Base-by-base conservation (phyloP, 2,888 invertebrate species). In the Limenitis camilla region DNA sequence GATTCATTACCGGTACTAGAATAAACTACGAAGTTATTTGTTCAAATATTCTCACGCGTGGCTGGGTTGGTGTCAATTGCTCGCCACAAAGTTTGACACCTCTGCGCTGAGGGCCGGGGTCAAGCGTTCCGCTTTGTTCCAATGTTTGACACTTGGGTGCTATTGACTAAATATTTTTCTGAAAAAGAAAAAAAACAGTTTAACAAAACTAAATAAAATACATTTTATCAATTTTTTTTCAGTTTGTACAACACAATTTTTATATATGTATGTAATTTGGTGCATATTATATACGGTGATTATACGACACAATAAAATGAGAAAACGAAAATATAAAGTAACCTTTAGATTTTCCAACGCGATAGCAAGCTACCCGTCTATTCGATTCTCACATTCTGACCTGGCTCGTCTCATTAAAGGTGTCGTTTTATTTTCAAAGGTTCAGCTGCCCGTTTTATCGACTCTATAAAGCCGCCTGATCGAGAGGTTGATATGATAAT, bases 11-110 rank as follows among this genome's bases (percentile, higher is more conserved):
- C 72, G 69, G 75, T 68, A 74, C 80, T 76, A 80, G 79, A 79
- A 82, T 77, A 81, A 82, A 83, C 82, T 75, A 66, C 71, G 72
- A 72, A 72, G 75, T 72, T 82, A 76, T 81, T 84, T 86, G 82
- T 83, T 77, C 76, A 82, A 79, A 84, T 79, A 78, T 85, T 86
- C 84, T 84, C 86, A 86, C 85, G 84, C 79, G 76, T 76, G 72
- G 68, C 68, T 66, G 67, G 67, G 68, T 67, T 66, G 72, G 76
- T 78, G 82, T 84, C 82, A 80, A 77, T 81, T 77, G 77, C 74
- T 71, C 64, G 71, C 71, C 70, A 72, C 71, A 71, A 75, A 75
- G 76, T 82, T 78, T 81, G 82, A 85, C 84, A 85, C 81, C 79
- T 83, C 64, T 50, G 53, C 61, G 60, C 60, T 72, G 67, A 55